Percentiles rank a stretch among this genome's conserved stretches.
phyloP scores from a whole-genome alignment of 2,888 invertebrate genomes.

The Heteropelma amictum region DNA sequence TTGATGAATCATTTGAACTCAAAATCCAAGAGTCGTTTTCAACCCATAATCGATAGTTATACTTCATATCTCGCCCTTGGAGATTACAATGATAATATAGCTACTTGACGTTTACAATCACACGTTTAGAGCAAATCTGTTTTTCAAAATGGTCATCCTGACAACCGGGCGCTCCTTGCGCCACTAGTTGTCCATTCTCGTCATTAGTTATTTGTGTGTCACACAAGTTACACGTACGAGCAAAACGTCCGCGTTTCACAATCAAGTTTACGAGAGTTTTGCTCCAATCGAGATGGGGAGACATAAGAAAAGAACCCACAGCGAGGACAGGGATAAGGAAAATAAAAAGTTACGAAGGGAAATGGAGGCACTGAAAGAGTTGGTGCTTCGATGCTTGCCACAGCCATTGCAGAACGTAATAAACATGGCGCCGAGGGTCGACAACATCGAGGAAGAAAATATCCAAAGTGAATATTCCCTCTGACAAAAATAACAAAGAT shows the following conservation, averaged over 20 bases:
- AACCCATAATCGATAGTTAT: too few species aligned
- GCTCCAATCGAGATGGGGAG: conserved; percentile 7
- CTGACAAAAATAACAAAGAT: neutral
- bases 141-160: neutral
- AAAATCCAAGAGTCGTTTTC: too few species aligned
- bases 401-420: conserved; percentile 1
- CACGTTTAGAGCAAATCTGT: conserved; percentile 25
- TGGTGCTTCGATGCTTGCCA: conserved; percentile 1
- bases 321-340: conserved; percentile 14
- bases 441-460: neutral
- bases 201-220: conserved; percentile 39
- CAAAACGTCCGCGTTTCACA: conserved; percentile 15
- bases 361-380: conserved; percentile 18
- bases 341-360: conserved; percentile 16
- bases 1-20: too few species aligned
- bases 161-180: conserved; percentile 11
- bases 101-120: conserved; percentile 22
- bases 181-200: conserved; percentile 10
- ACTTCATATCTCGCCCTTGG: conserved; percentile 8
- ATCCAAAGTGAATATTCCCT: conserved; percentile 9
- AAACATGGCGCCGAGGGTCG: conserved; percentile 15
- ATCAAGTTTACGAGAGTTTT: neutral
- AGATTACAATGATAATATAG: conserved; percentile 19
- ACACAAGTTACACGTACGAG: conserved; percentile 27
- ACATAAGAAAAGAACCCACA: conserved; percentile 29